These are phyloP conservation scores for Podocnemis expansa DNA, from an alignment of 2,113 vertebrate species.

Conservation along the genomic window DNA sequence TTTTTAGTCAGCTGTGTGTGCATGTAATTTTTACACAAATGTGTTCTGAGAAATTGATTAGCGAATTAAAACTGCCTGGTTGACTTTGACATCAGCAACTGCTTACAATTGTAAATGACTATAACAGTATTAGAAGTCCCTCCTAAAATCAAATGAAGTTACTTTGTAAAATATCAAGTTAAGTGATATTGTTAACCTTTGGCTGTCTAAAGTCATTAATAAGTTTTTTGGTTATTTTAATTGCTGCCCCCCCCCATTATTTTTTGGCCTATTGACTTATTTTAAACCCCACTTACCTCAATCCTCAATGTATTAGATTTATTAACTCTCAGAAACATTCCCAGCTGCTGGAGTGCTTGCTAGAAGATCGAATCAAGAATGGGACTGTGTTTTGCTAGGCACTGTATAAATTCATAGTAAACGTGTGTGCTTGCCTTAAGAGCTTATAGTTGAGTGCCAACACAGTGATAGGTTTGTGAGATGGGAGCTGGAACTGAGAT, in stretches of 20 bases:
- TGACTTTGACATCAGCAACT: background rate
- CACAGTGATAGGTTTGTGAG: constrained; percentile 42
- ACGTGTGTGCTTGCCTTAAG: constrained; percentile 20
- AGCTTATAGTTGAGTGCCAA: constrained; percentile 1
- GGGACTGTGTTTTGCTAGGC: background rate
- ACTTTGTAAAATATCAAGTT: background rate
- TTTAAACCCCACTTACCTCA: background rate
- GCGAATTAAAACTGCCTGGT: background rate
- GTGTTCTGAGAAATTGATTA: background rate
- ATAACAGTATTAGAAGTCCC: background rate
- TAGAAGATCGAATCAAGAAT: background rate
- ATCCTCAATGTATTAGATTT: background rate
- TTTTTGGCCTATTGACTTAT: background rate
- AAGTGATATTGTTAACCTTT: background rate
- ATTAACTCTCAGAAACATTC: background rate
- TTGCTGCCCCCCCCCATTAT: accelerated
- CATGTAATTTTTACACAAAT: background rate
- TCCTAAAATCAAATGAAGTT: background rate
- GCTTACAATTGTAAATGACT: background rate
- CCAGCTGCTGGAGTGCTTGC: constrained; percentile 16
- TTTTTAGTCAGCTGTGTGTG: background rate
- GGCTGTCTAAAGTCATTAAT: background rate
- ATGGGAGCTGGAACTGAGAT: constrained; percentile 42
- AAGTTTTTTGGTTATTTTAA: background rate
- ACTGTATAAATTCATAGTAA: constrained; percentile 15